phyloP scores from a whole-genome alignment of 2,888 invertebrate species.

The Dolichopus griseipennis region DNA sequence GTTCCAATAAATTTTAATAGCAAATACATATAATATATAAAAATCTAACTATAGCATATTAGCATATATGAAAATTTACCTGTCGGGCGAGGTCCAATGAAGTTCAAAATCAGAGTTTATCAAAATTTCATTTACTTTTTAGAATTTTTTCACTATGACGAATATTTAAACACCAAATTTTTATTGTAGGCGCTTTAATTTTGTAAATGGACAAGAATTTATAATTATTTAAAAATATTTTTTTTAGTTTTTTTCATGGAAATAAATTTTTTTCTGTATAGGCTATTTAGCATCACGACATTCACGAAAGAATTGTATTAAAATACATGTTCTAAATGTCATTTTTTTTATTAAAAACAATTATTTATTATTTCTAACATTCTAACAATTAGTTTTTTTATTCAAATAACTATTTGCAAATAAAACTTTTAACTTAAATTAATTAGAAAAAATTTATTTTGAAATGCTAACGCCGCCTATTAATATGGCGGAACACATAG shows the following conservation, averaged over 20 bases:
- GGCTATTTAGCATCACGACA: slow-evolving; percentile 1
- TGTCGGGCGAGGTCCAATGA: slow-evolving; percentile 9
- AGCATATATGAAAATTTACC: background rate
- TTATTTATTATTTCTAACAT: background rate
- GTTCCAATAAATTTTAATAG: no score
- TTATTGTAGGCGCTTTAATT: background rate
- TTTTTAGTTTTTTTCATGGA: background rate
- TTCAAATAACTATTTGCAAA: background rate
- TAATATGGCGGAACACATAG: slow-evolving; percentile 6
- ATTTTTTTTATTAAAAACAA: slow-evolving; percentile 1
- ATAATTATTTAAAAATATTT: background rate
- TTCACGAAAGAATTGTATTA: slow-evolving; percentile 2
- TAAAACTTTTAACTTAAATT: background rate
- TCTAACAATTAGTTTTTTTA: background rate
- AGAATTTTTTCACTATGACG: background rate
- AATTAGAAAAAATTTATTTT: slow-evolving; percentile 4
- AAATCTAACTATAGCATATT: background rate
- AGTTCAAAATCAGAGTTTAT: background rate
- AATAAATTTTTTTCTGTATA: background rate
- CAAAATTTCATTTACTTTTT: background rate
- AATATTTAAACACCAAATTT: slow-evolving; percentile 1
- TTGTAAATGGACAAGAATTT: slow-evolving; percentile 1
- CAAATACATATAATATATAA: no score
- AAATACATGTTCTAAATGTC: slow-evolving; percentile 1
- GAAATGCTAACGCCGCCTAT: slow-evolving; percentile 6